Percentiles rank a stretch among this genome's conserved stretches.
These are phyloP conservation scores for Euspilapteryx auroguttella DNA, from an alignment of 2,888 invertebrate genomes.

Conservation along the genomic window DNA sequence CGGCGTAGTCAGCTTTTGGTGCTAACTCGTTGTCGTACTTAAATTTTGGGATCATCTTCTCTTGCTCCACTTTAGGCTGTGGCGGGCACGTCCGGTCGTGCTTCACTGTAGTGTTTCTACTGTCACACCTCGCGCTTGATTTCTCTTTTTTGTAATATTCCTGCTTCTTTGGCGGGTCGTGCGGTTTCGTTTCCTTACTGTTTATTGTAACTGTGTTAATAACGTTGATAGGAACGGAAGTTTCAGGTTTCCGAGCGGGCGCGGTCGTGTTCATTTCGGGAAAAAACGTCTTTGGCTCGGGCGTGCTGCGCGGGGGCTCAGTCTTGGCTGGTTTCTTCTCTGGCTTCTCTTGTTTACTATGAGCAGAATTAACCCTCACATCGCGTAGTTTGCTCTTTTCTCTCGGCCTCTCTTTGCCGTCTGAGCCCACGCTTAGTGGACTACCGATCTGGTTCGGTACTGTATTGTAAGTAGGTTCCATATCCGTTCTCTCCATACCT, in stretches of 20 bases:
- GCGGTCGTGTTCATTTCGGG: conserved; percentile 34
- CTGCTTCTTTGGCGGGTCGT: conserved; percentile 47
- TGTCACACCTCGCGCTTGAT: conserved; percentile 33
- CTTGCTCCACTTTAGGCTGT: conserved; percentile 42
- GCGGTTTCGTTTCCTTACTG: conserved; percentile 33
- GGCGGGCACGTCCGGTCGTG: conserved; percentile 44
- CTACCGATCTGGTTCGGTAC: conserved; percentile 30
- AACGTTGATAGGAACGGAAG: conserved; percentile 47
- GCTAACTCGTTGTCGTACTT: conserved; percentile 57
- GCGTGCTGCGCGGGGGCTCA: conserved; percentile 38
- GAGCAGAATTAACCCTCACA: conserved; percentile 50
- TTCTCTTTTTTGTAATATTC: conserved; percentile 58
- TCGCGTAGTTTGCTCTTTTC: conserved; percentile 49
- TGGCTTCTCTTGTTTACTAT: conserved; percentile 44
- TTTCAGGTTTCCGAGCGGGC: conserved; percentile 39
- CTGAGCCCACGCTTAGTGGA: conserved; percentile 34
- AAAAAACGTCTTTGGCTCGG: conserved; percentile 51
- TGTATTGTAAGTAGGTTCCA: conserved; percentile 27
- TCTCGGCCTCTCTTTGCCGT: conserved; percentile 40
- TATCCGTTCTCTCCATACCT: conserved; percentile 35
- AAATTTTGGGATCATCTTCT: conserved; percentile 52
- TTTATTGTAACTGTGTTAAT: conserved; percentile 36
- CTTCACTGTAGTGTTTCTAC: conserved; percentile 36
- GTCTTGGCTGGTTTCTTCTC: conserved; percentile 39
- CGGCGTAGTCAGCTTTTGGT: conserved; percentile 63